phyloP scores from a whole-genome alignment of 1,140 invertebrate species.

The Aphaenogaster rudis region DNA sequence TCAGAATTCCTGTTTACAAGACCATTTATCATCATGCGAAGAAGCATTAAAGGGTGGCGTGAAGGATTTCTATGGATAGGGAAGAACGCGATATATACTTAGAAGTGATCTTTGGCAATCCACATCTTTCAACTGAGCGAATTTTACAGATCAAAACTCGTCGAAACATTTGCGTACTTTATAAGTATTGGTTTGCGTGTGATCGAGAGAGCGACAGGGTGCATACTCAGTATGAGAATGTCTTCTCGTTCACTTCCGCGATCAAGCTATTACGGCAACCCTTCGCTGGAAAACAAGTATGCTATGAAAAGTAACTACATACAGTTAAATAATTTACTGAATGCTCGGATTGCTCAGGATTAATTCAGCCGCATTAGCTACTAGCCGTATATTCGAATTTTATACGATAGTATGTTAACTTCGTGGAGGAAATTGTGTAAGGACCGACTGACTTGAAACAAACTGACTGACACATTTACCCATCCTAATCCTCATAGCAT shows the following conservation, averaged over 20 bases:
- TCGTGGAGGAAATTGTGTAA: background rate
- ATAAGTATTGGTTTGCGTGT: background rate
- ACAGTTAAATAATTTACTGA: background rate
- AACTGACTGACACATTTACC: background rate
- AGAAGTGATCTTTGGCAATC: background rate
- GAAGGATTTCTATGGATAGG: background rate
- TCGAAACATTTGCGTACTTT: background rate
- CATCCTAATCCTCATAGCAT: background rate
- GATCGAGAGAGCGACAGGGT: background rate
- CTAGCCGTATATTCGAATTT: background rate
- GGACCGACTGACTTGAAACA: background rate
- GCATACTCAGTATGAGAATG: background rate
- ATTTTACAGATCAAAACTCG: background rate
- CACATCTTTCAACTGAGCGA: background rate
- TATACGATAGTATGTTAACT: background rate
- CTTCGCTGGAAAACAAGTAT: background rate
- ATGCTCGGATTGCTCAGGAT: background rate
- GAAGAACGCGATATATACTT: background rate
- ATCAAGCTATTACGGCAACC: background rate
- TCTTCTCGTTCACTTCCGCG: background rate
- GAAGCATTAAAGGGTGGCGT: slow-evolving; percentile 62
- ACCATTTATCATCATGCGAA: slow-evolving; percentile 91
- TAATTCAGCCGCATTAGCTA: background rate
- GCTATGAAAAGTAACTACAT: background rate
- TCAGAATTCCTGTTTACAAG: slow-evolving; percentile 92